A percentile compares a stretch with the other conserved stretches of the same genome.
phyloP scores from a whole-genome alignment of 2,888 invertebrate genomes.

The Drosophila atripex region DNA sequence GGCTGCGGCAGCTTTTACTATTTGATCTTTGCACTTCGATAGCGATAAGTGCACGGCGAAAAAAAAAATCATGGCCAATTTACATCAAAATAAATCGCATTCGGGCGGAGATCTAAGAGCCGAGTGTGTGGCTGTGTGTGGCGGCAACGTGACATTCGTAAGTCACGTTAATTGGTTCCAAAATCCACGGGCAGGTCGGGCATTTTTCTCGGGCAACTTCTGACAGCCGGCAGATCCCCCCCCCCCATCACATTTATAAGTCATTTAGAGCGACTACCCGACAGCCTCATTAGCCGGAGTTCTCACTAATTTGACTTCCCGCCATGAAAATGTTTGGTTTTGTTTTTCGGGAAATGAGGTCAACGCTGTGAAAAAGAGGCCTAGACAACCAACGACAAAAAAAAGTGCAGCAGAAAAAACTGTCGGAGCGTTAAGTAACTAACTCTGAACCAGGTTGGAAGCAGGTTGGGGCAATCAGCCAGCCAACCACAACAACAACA shows the following conservation, averaged over 20 bases:
- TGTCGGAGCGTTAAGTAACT: slow-evolving; percentile 76
- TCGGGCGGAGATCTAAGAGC: background rate
- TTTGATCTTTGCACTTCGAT: slow-evolving; percentile 79
- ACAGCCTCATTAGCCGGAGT: slow-evolving; percentile 61
- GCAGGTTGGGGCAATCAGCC: slow-evolving; percentile 38
- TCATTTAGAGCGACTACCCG: slow-evolving; percentile 36
- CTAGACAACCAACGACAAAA: slow-evolving; percentile 38
- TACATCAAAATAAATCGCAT: background rate
- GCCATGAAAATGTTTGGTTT: background rate
- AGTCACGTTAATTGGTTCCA: slow-evolving; percentile 68
- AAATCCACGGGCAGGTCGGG: slow-evolving; percentile 40
- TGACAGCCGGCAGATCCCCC: slow-evolving; percentile 47
- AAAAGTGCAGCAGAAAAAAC: slow-evolving; percentile 53
- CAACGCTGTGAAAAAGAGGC: slow-evolving; percentile 56
- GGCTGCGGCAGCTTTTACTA: slow-evolving; percentile 68
- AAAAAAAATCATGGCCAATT: background rate
- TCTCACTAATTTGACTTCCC: slow-evolving; percentile 57
- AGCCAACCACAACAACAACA: slow-evolving; percentile 50
- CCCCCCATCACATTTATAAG: slow-evolving; percentile 50
- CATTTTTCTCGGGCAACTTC: slow-evolving; percentile 23
- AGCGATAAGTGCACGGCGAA: slow-evolving; percentile 37
- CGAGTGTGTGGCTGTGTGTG: no score
- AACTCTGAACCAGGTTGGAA: slow-evolving; percentile 50
- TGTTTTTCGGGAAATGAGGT: slow-evolving; percentile 55
- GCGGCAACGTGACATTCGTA: slow-evolving; percentile 33